phyloP scores from a whole-genome alignment of 1,140 invertebrate species.

The Megathymus violae region DNA sequence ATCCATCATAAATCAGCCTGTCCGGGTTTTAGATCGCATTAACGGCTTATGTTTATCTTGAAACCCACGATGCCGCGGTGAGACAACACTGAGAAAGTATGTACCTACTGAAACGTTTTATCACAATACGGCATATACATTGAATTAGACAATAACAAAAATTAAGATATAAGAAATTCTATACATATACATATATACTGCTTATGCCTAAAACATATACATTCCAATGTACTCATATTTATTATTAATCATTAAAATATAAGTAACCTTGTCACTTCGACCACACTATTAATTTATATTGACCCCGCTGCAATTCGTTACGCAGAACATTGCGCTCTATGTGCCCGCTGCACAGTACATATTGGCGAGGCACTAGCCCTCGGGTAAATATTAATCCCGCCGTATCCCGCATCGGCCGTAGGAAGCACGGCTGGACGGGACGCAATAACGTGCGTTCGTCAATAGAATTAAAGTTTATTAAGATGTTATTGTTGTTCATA shows the following conservation, averaged over 20 bases:
- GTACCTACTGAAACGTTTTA: too few species aligned
- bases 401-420: constrained; percentile 52
- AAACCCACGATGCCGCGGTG: too few species aligned
- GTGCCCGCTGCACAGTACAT: constrained; percentile 32
- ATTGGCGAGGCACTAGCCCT: constrained; percentile 28
- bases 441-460: constrained; percentile 45
- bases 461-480: constrained; percentile 52
- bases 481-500: constrained; percentile 44
- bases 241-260: not conserved
- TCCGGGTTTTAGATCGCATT: too few species aligned
- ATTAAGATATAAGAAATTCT: too few species aligned
- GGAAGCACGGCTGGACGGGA: constrained; percentile 49
- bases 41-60: too few species aligned
- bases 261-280: constrained; percentile 29
- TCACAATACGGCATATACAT: too few species aligned
- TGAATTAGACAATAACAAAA: too few species aligned
- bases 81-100: too few species aligned
- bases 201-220: too few species aligned
- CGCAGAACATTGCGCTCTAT: constrained; percentile 43
- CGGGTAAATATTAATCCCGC: constrained; percentile 46
- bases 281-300: constrained; percentile 50
- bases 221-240: too few species aligned
- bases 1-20: too few species aligned
- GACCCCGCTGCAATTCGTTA: constrained; percentile 40
- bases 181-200: too few species aligned